Conservation (phyloP, 2,888 invertebrate genomes). For the Scaptomyza caliginosa region DNA sequence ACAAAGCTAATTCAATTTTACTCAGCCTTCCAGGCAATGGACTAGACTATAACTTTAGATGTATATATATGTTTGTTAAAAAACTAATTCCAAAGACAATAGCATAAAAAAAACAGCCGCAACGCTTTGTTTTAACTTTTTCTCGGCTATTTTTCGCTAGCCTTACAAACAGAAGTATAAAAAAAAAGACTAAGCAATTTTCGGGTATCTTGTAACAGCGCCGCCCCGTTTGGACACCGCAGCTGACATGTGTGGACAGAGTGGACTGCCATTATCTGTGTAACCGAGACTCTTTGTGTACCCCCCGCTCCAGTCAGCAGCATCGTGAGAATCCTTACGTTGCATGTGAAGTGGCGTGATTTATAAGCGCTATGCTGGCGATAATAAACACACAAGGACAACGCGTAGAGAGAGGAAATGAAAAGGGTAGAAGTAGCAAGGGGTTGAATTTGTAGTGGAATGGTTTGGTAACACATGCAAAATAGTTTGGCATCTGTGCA, state of each 20-base stretch:
- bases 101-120: background rate
- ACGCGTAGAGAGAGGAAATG: conserved; percentile 3
- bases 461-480: conserved; percentile 57
- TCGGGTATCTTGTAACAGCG: conserved; percentile 26
- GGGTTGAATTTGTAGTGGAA: background rate
- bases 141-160: background rate
- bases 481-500: conserved; percentile 57
- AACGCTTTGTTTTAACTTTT: background rate
- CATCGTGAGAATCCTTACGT: background rate
- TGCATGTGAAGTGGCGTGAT: conserved; percentile 72
- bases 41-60: too few species aligned
- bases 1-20: background rate
- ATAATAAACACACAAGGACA: conserved; percentile 64
- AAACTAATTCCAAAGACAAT: background rate
- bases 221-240: conserved; percentile 11
- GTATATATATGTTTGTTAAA: background rate
- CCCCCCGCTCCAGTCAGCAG: background rate
- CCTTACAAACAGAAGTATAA: conserved; percentile 4
- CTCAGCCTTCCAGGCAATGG: too few species aligned
- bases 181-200: conserved; percentile 42
- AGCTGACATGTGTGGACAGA: conserved; percentile 54
- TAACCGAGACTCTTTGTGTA: conserved; percentile 8
- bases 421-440: background rate
- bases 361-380: conserved; percentile 73
- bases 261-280: conserved; percentile 53